Percentiles rank a stretch among this genome's conserved stretches.
These are phyloP conservation scores for Heliangelus exortis DNA, from an alignment of 2,797 vertebrate genomes.

Conservation along the genomic window DNA sequence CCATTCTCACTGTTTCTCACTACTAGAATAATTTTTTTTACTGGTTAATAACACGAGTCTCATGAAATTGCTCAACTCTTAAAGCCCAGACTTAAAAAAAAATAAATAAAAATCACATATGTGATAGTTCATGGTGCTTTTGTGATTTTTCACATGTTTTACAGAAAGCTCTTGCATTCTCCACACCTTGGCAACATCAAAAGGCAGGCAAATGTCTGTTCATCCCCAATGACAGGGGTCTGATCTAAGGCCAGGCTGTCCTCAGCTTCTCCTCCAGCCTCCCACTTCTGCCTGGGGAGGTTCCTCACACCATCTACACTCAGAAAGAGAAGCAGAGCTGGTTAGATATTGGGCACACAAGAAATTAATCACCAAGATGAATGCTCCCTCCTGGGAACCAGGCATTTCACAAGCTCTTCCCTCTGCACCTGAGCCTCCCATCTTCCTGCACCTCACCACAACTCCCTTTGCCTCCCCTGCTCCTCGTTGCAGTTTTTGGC, in stretches of 20 bases:
- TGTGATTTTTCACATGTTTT: not conserved
- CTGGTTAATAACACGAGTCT: not conserved
- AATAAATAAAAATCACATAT: too few relatives aligned
- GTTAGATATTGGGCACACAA: not conserved
- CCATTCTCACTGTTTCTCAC: not conserved
- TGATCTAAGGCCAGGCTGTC: not conserved
- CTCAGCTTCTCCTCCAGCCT: not conserved
- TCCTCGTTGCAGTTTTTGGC: not conserved
- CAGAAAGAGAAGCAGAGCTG: not conserved
- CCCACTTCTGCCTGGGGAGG: not conserved
- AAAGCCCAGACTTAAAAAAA: not conserved
- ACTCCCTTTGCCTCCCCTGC: not conserved
- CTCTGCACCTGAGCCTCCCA: too few relatives aligned
- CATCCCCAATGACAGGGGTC: fast-evolving
- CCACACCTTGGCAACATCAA: not conserved
- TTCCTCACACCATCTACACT: not conserved
- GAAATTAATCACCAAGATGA: not conserved
- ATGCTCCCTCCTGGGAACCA: not conserved
- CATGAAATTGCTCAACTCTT: fast-evolving
- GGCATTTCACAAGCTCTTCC: not conserved
- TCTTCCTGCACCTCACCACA: not conserved
- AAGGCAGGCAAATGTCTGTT: not conserved
- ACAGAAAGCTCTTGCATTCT: not conserved
- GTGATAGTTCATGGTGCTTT: not conserved
- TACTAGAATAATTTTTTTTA: not conserved